These are phyloP conservation scores for Sciurus vulgaris DNA, from an alignment of 2,797 vertebrate species.

Conservation along the genomic window DNA sequence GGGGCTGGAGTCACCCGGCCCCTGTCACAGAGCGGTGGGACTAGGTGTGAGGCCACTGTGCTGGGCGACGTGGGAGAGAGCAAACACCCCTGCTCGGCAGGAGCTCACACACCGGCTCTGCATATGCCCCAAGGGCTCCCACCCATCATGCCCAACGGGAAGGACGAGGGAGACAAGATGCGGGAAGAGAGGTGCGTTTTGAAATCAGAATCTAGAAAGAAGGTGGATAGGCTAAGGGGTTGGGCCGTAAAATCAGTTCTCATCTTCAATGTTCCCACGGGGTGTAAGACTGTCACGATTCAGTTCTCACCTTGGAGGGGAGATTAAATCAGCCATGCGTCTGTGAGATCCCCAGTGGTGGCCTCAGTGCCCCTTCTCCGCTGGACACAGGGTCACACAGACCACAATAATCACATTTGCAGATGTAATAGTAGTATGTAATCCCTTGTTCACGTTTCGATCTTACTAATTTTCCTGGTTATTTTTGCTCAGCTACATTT, in stretches of 20 bases:
- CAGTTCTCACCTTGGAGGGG: not conserved
- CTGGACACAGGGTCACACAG: not conserved
- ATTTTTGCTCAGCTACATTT: not conserved
- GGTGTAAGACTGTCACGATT: not conserved
- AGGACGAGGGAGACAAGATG: too few relatives aligned
- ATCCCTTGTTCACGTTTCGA: not conserved
- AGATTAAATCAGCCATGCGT: not conserved
- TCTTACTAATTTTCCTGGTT: not conserved
- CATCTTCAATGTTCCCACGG: too few relatives aligned
- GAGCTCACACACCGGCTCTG: not conserved
- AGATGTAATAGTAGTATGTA: not conserved
- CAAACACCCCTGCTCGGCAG: too few relatives aligned
- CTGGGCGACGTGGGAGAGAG: too few relatives aligned
- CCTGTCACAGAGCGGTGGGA: rapidly evolving
- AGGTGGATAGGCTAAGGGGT: rapidly evolving
- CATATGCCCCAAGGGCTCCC: not conserved
- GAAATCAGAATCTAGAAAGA: not conserved
- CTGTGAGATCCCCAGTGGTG: not conserved
- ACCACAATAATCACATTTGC: not conserved
- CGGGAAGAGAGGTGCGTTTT: not conserved
- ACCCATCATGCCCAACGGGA: not conserved
- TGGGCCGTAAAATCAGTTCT: not conserved
- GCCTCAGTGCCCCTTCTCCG: not conserved
- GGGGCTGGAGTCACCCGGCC: not conserved
- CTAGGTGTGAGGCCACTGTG: not conserved